A percentile compares a stretch with the other conserved stretches of the same genome.
Evolutionary conservation across 2,797 vertebrate genomes (phyloP).

Genomic region (Otolemur crassicaudatus): DNA sequence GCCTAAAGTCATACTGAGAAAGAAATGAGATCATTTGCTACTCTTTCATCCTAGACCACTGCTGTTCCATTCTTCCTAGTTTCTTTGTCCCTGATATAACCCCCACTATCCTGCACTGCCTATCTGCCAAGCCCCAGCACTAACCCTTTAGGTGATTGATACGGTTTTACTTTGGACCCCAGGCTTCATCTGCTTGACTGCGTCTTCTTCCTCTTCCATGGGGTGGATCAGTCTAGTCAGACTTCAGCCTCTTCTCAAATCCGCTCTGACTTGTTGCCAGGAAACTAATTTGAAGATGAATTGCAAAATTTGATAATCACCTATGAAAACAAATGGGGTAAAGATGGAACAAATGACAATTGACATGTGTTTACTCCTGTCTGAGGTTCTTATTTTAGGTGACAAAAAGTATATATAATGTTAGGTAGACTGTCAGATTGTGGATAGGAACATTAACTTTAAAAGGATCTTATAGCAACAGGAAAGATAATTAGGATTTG

Average conservation of each 20-base stretch:
- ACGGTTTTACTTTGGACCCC: not conserved
- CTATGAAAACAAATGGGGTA: constrained; percentile 51
- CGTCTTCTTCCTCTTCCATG: constrained; percentile 17
- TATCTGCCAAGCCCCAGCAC: not conserved
- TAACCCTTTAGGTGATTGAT: not conserved
- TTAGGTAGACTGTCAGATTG: constrained; percentile 29
- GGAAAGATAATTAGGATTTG: constrained; percentile 48
- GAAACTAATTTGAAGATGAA: constrained; percentile 37
- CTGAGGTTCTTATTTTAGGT: constrained; percentile 26
- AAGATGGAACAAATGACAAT: constrained; percentile 38
- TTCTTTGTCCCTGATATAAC: not conserved
- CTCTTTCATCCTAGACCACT: constrained; percentile 3
- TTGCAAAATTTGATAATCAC: constrained; percentile 47
- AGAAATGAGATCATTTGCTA: constrained; percentile 31
- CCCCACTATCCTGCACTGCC: not conserved
- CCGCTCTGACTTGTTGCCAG: constrained; percentile 27
- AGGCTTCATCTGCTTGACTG: not conserved
- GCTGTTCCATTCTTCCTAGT: not conserved
- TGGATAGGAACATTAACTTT: constrained; percentile 23
- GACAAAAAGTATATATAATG: not conserved
- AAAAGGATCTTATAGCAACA: not conserved
- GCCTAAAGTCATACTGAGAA: not conserved
- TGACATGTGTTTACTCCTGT: constrained; percentile 33
- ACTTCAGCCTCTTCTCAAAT: not conserved
- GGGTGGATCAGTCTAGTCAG: not conserved